Evolutionary conservation across 2,113 vertebrate species (phyloP).

Genomic region (Verasper variegatus): DNA sequence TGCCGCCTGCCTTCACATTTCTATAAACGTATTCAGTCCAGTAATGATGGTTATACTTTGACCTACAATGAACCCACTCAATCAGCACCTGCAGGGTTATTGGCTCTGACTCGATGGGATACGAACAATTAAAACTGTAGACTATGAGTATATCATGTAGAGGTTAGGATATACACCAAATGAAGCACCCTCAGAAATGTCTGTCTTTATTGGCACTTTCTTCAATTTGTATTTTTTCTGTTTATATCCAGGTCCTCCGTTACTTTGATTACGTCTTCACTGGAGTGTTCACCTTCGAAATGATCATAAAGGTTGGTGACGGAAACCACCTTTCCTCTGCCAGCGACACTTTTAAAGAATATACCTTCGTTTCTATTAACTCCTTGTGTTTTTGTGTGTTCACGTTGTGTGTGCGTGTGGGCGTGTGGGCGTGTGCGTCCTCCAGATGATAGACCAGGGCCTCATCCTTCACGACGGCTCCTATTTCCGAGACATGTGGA

Average conservation of each 20-base stretch:
- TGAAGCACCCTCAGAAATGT: no score
- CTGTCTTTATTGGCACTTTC: no score
- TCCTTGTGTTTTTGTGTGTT: background rate
- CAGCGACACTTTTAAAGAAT: background rate
- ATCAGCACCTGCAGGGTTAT: no score
- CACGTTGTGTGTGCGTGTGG: background rate
- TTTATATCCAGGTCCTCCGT: conserved; percentile 87
- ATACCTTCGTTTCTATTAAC: background rate
- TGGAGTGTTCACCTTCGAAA: conserved; percentile 98
- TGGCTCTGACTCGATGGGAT: no score
- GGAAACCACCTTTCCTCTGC: background rate
- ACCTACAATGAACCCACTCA: no score
- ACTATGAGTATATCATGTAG: no score
- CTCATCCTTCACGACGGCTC: conserved; percentile 96
- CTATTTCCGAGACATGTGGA: conserved; percentile 99
- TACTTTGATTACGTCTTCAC: conserved; percentile 99
- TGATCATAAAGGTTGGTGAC: conserved; percentile 94
- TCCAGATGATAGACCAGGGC: conserved; percentile 98
- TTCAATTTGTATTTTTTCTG: background rate
- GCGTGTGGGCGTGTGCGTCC: conserved; percentile 23
- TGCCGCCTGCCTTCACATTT: background rate
- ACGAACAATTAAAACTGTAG: no score
- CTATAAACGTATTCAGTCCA: no score
- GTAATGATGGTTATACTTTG: no score
- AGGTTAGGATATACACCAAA: no score